A percentile compares a stretch with the other conserved stretches of the same genome.
Evolutionary conservation across 2,113 vertebrate species (phyloP).

Genomic region (Xenopus tropicalis): UCB_Xtro_10.0 CM004451.2:52626501-52627000

Average conservation of each 20-base stretch:
- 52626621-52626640: constrained; percentile 93
- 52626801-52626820: neutral
- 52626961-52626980: too few relatives aligned
- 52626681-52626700: constrained; percentile 97
- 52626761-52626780: too few relatives aligned
- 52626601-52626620: constrained; percentile 89
- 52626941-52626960: too few relatives aligned
- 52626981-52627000: too few relatives aligned
- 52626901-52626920: too few relatives aligned
- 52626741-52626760: too few relatives aligned
- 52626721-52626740: too few relatives aligned
- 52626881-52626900: neutral
- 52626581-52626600: constrained; percentile 85
- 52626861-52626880: too few relatives aligned
- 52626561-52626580: constrained; percentile 90
- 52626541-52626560: constrained; percentile 91
- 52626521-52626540: constrained; percentile 86
- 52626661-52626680: constrained; percentile 75
- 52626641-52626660: constrained; percentile 72
- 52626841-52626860: too few relatives aligned
- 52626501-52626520: constrained; percentile 87
- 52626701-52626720: constrained; percentile 12
- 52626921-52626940: too few relatives aligned
- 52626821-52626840: too few relatives aligned
- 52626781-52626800: too few relatives aligned